Evolutionary conservation across 2,888 invertebrate species (phyloP).

Genomic region (Thyatira batis): DNA sequence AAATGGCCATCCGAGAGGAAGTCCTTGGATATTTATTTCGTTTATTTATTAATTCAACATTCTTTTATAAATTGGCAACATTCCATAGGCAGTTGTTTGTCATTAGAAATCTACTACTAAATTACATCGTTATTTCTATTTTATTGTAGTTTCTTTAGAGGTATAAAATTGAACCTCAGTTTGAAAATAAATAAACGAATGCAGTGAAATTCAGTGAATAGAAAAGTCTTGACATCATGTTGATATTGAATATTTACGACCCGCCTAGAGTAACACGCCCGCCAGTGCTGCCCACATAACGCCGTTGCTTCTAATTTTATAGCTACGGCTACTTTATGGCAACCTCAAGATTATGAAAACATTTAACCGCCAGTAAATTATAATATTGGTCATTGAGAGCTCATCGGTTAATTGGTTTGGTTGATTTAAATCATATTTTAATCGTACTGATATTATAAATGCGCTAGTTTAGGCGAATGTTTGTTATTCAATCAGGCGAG

Average conservation of each 20-base stretch:
- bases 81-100: background rate
- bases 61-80: background rate
- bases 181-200: too few relatives aligned
- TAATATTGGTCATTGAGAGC: background rate
- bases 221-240: constrained; percentile 27
- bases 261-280: constrained; percentile 16
- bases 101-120: background rate
- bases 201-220: constrained; percentile 9
- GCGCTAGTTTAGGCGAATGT: too few relatives aligned
- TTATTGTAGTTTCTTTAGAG: background rate
- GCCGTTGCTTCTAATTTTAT: constrained; percentile 40
- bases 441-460: too few relatives aligned
- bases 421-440: background rate
- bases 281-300: constrained; percentile 31
- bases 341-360: constrained; percentile 29
- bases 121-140: background rate
- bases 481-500: too few relatives aligned
- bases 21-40: too few relatives aligned
- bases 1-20: too few relatives aligned
- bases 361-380: constrained; percentile 15
- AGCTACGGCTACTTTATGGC: constrained; percentile 34
- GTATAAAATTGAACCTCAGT: constrained; percentile 11
- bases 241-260: constrained; percentile 33
- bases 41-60: background rate
- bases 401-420: background rate